A percentile compares a stretch with the other conserved stretches of the same genome.
Evolutionary conservation across 1,140 invertebrate genomes (phyloP).

Genomic region (Sycophila sp.): DNA sequence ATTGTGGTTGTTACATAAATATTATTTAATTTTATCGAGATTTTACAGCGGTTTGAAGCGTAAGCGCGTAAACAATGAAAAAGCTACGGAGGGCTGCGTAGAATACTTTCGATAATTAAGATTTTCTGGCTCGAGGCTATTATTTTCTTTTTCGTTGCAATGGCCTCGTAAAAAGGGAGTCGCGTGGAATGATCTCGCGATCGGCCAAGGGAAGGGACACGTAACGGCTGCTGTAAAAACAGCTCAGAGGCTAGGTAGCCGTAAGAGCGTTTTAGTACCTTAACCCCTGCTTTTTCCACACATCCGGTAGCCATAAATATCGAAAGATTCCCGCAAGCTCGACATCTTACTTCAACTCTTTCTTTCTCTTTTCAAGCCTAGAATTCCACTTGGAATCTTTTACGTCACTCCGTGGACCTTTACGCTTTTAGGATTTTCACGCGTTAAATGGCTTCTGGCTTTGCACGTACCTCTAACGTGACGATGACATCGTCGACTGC

Average conservation of each 20-base stretch:
- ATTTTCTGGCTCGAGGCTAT: neutral
- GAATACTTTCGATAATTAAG: too few species aligned
- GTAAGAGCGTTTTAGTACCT: conserved; percentile 4
- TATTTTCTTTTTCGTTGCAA: neutral
- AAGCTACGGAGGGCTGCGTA: too few species aligned
- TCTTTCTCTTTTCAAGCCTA: too few species aligned
- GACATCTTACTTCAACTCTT: too few species aligned
- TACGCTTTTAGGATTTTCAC: neutral
- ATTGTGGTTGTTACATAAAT: too few species aligned
- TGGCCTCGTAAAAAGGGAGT: conserved; percentile 26
- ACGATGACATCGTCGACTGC: too few species aligned
- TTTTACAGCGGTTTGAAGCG: too few species aligned
- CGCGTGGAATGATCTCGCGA: neutral
- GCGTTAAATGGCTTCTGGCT: too few species aligned
- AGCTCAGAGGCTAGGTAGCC: neutral
- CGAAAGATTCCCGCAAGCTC: conserved; percentile 27
- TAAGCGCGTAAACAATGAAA: too few species aligned
- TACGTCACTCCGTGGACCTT: neutral
- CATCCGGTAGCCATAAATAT: conserved; percentile 20
- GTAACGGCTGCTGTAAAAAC: conserved; percentile 25
- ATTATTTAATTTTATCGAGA: too few species aligned
- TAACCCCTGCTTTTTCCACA: too few species aligned
- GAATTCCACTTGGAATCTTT: neutral
- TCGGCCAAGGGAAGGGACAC: neutral
- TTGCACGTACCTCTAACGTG: too few species aligned